Base-by-base conservation (phyloP, 2,888 invertebrate species). In the Drosophila pseudotalamancana region DNA sequence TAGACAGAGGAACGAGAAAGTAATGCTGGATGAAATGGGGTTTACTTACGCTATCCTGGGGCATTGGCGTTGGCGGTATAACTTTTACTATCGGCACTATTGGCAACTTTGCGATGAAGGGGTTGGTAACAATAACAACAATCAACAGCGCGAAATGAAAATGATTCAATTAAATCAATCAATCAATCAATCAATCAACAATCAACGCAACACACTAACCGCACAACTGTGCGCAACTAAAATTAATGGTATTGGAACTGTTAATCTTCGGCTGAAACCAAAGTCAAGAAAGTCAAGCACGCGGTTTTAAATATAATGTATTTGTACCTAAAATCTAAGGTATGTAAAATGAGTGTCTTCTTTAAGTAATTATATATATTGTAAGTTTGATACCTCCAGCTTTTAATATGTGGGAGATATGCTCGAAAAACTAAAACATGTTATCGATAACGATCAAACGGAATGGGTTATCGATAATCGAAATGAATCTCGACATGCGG, bases 61-160 rank as follows among this genome's bases (percentile, higher is more conserved):
- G 72, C 68, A 81, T 68, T 74, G 84, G 78, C 70, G 82, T 74
- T 72, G 87, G 75, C 73, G 87, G 83, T 65, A 75, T 81, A 35
- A 83, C 72, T 81, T 78, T 77, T 60, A 87, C 83, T 74, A 88
- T 85, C 76, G 87, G 88, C 78, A 87, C 86, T 64, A 88, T 87
- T 70, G 85, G 87, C 61, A 88, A 87, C 77, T 88, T 76, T 66
- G 70, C 80, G 83, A 80, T 83, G 77, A 77, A 31, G 66, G 55
- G 72, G 61, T 72, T 55, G 72, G 43, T 63, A 54, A 64, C 40
- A 69, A 62, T 43, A 53, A 53, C 48, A 66, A 73, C 57, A 70
- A 75, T 63, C 55, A 72, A 72, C 49, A 40, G 55, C 68, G 59
- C 62, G 16, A 72, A 72, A 72, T 50, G 46, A 59, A 80, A 80